Evolutionary conservation across 1,140 invertebrate species (phyloP).

Genomic region (Tribolium madens): DNA sequence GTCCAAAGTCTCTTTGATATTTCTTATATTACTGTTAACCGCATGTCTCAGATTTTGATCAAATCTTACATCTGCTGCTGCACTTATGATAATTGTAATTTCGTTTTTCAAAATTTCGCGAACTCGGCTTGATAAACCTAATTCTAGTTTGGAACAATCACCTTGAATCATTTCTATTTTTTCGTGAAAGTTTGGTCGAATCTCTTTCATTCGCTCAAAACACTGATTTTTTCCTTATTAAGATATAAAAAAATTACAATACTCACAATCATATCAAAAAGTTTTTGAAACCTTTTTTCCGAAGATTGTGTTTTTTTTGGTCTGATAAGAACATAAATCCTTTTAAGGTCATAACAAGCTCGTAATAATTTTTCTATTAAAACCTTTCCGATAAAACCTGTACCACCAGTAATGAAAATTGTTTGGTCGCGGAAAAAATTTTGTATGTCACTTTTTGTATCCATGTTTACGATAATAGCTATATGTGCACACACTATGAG

Average conservation of each 20-base stretch:
- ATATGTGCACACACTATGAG: not conserved
- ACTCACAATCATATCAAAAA: not conserved
- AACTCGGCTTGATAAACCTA: not conserved
- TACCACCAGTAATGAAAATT: constrained; percentile 74
- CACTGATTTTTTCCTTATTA: not conserved
- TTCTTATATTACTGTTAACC: not conserved
- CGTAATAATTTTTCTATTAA: constrained; percentile 87
- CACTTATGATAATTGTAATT: not conserved
- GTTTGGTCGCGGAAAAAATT: constrained; percentile 61
- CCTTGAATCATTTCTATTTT: not conserved
- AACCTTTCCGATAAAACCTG: constrained; percentile 88
- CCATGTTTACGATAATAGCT: not conserved
- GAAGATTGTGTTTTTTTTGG: constrained; percentile 74
- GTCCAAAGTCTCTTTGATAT: not conserved
- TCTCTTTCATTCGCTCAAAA: constrained; percentile 61
- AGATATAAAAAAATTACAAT: not conserved
- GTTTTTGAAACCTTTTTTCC: not conserved
- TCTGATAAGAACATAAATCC: constrained; percentile 83
- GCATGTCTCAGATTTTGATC: not conserved
- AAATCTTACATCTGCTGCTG: not conserved
- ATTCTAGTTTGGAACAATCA: not conserved
- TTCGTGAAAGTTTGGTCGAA: not conserved
- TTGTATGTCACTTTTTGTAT: not conserved
- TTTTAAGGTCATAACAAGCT: constrained; percentile 76
- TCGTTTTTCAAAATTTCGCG: not conserved